phyloP scores from a whole-genome alignment of 2,888 invertebrate genomes.

The Julus scanicus region DNA sequence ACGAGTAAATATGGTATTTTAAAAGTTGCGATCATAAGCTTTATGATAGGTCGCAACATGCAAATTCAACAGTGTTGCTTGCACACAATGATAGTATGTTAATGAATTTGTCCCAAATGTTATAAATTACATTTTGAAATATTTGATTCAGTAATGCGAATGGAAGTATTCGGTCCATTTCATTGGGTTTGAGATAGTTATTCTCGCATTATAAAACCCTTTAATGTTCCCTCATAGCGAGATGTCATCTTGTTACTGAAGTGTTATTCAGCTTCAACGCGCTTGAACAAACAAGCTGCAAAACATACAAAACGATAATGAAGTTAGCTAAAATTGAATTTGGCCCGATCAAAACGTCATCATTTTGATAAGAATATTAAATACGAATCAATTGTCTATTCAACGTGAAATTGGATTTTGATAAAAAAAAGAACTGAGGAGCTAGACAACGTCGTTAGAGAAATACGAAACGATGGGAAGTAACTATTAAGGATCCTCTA shows the following conservation, averaged over 20 bases:
- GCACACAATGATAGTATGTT: too few species aligned
- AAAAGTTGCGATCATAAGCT: too few species aligned
- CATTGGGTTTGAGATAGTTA: too few species aligned
- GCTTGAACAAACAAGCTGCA: neutral
- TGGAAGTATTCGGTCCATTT: too few species aligned
- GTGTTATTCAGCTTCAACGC: neutral
- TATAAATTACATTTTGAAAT: neutral
- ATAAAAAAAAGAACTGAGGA: neutral
- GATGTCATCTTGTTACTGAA: neutral
- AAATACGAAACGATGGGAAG: neutral
- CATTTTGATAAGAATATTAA: conserved; percentile 16
- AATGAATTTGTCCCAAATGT: too few species aligned
- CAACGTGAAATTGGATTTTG: neutral
- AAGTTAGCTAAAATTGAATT: conserved; percentile 27
- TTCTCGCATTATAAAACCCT: too few species aligned
- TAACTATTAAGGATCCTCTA: neutral
- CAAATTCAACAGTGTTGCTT: too few species aligned
- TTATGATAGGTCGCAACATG: too few species aligned
- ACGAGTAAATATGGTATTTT: too few species aligned
- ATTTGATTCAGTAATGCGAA: neutral
- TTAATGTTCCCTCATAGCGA: neutral
- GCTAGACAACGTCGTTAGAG: neutral
- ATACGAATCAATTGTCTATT: neutral
- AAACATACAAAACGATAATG: neutral
- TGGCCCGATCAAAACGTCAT: neutral